Base-by-base conservation (phyloP, 2,797 vertebrate genomes). In the Megalops cyprinoides region DNA sequence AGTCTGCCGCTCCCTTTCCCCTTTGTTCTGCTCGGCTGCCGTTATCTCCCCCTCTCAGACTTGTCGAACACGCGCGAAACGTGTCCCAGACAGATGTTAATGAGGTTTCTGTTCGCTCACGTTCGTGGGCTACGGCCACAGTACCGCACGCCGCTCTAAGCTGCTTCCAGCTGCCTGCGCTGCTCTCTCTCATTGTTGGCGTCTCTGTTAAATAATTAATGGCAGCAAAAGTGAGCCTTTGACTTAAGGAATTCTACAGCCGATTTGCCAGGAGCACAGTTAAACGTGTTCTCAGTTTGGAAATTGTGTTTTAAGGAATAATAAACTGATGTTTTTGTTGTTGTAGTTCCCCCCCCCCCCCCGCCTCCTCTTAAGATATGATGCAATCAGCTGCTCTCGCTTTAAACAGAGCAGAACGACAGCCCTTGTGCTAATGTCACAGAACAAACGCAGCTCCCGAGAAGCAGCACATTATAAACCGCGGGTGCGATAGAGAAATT, bases 21-120 rank as follows among this genome's bases (percentile, higher is more conserved):
- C n/a, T n/a, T n/a, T n/a, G n/a, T n/a, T n/a, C n/a, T n/a, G n/a
- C n/a, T n/a, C n/a, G n/a, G 65, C 65, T 62, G 25, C 28, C 15
- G 18, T 14, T 71, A 71, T 71, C 67, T 23, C 37, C 10, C 44
- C 67, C 39, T 44, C 67, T n/a, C 67, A 71, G 67, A 44, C 37
- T 71, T 44, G 67, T 71, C 44, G 15, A 44, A 53, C 46, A 76
- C 34, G 49, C 74, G 10, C 25, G 28, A 34, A 18, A n/a, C 46
- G 74, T 31, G 48, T 37, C 46, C 51, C 74, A 75, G 74, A 15
- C 46, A 75, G n/a, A 49, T 76, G 74, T 53, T 76, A 76, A 71
- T 71, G 67, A 71, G 67, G 37, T 42, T 71, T 71, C 67, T 28
- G 10, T 39, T n/a, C 15, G 37, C 37, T n/a, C 25, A n/a, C 39